Percentiles rank a stretch among this genome's conserved stretches.
These are phyloP conservation scores for Pelobates fuscus DNA, from an alignment of 2,113 vertebrate genomes.

Conservation along the genomic window DNA sequence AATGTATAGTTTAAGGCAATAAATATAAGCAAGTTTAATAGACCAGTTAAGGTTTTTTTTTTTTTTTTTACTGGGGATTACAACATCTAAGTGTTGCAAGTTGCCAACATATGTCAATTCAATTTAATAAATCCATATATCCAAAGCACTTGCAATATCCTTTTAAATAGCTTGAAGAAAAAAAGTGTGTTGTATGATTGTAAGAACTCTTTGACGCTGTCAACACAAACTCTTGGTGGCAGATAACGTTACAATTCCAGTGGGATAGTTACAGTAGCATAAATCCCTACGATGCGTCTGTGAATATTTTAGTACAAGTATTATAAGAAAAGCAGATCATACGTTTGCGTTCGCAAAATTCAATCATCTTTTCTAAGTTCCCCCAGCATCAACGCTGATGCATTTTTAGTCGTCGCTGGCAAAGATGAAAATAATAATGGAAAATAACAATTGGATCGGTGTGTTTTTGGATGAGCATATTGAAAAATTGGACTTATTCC, in stretches of 20 bases:
- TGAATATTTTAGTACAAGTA: background rate
- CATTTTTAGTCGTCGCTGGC: conserved; percentile 6
- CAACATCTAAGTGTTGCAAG: too few species aligned
- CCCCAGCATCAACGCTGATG: conserved; percentile 7
- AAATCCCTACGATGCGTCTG: background rate
- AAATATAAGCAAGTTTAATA: too few species aligned
- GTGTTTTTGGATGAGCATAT: conserved; percentile 14
- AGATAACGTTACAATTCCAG: background rate
- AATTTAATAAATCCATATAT: too few species aligned
- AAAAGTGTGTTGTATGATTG: too few species aligned
- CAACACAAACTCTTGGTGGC: background rate
- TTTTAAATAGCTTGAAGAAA: too few species aligned
- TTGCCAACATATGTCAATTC: too few species aligned
- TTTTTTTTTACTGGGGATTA: too few species aligned
- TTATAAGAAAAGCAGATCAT: background rate
- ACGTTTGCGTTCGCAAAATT: background rate
- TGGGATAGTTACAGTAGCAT: background rate
- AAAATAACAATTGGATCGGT: background rate
- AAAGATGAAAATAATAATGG: background rate
- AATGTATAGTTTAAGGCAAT: too few species aligned
- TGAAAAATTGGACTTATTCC: conserved; percentile 24
- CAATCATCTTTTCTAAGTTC: conserved; percentile 8
- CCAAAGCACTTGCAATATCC: too few species aligned
- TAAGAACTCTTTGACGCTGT: background rate
- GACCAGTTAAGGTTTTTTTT: too few species aligned